Base-by-base conservation (phyloP, 2,797 vertebrate genomes). In the Enteromius unitaeniatus region DNA sequence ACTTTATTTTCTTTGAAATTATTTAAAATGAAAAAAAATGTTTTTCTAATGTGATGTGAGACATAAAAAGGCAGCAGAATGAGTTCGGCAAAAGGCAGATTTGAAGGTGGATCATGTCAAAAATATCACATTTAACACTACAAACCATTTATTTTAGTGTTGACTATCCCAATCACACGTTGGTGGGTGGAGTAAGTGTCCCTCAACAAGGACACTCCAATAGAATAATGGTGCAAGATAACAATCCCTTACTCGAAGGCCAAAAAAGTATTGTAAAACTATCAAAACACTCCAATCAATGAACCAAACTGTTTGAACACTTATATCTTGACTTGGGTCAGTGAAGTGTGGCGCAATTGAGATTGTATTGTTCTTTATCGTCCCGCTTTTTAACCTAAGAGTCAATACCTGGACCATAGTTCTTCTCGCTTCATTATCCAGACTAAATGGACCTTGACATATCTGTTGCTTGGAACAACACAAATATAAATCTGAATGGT, bases 401-500 rank as follows among this genome's bases (percentile, higher is more conserved):
- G 83, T 87, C 86, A 84, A 82, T 84, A 84, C 23, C 58, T 82
- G 68, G 60, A 80, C 69, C 79, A 23, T 72, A 40, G 78, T 88
- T 51, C 21, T 55, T 34, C 68, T 87, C 72, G 68, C 85, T 88
- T 88, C 78, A 79, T 86, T 85, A 87, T 85, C 79, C 79, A 64
- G 58, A 75, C 70, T 84, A 88, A 87, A 87, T 88, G 85, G 88
- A 88, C 74, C 78, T 84, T 34, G 89, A 89, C 87, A 87, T 90
- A 91, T 87, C 88, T 83, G 88, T 87, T 78, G 85, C 86, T 72
- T 31, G 80, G 65, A 86, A 87, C 68, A 68, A 79, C 85, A 79
- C 78, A 86, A 86, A 81, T 65, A 86, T 76, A 42, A 86, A 92
- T 94, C 91, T 84, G 93, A 91, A 89, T 21, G 21, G 65, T 88